These are phyloP conservation scores for Eledona agricola DNA, from an alignment of 2,888 invertebrate species.

Conservation along the genomic window DNA sequence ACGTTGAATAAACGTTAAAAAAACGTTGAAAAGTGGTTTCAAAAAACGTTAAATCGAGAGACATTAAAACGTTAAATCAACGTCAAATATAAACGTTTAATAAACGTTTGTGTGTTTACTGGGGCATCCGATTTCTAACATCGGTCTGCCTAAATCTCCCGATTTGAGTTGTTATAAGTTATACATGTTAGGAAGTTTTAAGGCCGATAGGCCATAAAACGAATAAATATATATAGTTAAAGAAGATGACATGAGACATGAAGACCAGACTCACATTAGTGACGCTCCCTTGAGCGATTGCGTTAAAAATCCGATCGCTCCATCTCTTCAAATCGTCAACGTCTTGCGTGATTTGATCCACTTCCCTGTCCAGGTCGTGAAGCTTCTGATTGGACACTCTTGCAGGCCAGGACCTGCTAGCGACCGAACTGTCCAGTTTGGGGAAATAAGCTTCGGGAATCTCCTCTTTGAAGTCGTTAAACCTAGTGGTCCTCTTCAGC, in stretches of 20 bases:
- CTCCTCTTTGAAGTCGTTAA: conserved; percentile 73
- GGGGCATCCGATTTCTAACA: too few relatives aligned
- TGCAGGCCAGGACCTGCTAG: conserved; percentile 79
- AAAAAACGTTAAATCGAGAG: too few relatives aligned
- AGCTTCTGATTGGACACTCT: conserved; percentile 68
- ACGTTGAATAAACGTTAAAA: too few relatives aligned
- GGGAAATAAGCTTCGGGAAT: conserved; percentile 85
- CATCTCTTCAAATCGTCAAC: conserved; percentile 78
- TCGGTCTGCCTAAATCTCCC: too few relatives aligned
- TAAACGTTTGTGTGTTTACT: too few relatives aligned
- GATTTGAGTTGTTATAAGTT: too few relatives aligned
- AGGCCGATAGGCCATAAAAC: too few relatives aligned
- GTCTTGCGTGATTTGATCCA: conserved; percentile 73
- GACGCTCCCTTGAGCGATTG: conserved; percentile 73
- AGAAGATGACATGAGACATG: neutral
- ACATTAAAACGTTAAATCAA: too few relatives aligned
- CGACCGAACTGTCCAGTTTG: conserved; percentile 80
- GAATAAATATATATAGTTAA: conserved; percentile 1
- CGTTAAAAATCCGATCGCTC: conserved; percentile 76
- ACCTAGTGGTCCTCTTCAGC: conserved; percentile 70
- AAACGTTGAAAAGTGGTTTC: too few relatives aligned
- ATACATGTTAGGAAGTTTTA: too few relatives aligned
- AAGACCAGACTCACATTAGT: conserved; percentile 48
- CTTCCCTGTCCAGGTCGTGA: conserved; percentile 72
- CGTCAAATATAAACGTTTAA: too few relatives aligned